Evolutionary conservation across 2,888 invertebrate genomes (phyloP).

Genomic region (Antheraea assamensis): DNA sequence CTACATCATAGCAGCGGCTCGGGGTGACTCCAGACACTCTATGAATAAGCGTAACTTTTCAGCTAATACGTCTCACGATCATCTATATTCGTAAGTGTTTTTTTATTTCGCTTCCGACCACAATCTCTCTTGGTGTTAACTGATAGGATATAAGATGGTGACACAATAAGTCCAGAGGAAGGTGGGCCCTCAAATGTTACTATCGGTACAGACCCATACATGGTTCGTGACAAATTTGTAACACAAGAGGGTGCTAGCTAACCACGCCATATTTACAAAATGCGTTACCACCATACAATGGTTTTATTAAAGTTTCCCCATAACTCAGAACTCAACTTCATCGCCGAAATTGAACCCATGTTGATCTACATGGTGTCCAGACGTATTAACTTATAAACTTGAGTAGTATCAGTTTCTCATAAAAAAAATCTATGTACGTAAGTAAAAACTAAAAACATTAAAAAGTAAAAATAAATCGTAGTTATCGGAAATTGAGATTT

Average conservation of each 20-base stretch:
- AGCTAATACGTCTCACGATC: conserved; percentile 47
- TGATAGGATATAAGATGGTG: neutral
- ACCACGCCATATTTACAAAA: no score
- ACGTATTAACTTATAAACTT: no score
- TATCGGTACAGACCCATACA: neutral
- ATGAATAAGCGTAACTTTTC: conserved; percentile 47
- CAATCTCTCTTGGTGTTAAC: neutral
- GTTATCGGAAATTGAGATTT: no score
- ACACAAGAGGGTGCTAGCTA: no score
- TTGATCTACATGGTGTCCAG: neutral
- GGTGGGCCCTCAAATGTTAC: neutral
- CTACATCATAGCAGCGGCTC: conserved; percentile 87
- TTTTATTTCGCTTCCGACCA: neutral
- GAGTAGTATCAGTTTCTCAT: neutral
- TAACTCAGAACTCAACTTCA: neutral
- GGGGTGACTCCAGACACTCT: conserved; percentile 83
- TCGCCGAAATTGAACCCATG: neutral
- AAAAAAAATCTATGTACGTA: no score
- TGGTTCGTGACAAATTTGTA: no score
- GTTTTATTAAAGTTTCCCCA: neutral
- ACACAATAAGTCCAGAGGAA: neutral
- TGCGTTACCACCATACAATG: no score
- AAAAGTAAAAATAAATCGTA: no score
- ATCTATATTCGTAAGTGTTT: conserved; percentile 55
- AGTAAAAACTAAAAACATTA: no score